These are phyloP conservation scores for Orthonychiurus folsomi DNA, from an alignment of 2,888 invertebrate genomes.

Conservation along the genomic window DNA sequence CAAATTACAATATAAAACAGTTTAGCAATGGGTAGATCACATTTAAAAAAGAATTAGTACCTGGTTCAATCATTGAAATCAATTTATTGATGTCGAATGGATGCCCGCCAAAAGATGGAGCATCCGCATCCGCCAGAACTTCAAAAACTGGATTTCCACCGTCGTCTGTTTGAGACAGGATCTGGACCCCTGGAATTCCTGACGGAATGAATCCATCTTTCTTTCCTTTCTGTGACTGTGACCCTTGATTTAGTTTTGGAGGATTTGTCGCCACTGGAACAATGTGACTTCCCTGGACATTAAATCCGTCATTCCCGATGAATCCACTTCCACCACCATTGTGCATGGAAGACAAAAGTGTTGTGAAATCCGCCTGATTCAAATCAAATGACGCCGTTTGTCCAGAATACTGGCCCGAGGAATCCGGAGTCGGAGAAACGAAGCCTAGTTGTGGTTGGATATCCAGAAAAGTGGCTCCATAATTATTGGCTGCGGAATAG, in stretches of 20 bases:
- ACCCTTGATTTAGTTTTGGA: slow-evolving; percentile 7
- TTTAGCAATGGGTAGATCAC: too few species aligned
- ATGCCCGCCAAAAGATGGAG: slow-evolving; percentile 36
- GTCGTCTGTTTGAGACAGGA: slow-evolving; percentile 25
- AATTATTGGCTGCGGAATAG: not conserved
- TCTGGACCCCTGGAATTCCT: slow-evolving; percentile 25
- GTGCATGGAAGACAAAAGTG: not conserved
- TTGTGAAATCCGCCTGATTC: not conserved
- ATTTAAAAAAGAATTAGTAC: too few species aligned
- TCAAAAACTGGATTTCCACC: slow-evolving; percentile 37
- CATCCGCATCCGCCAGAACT: slow-evolving; percentile 35
- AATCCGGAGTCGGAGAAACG: not conserved
- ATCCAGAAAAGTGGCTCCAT: not conserved
- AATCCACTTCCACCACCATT: not conserved
- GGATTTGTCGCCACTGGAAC: not conserved
- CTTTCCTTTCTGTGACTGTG: slow-evolving; percentile 5
- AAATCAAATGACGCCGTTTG: slow-evolving; percentile 2
- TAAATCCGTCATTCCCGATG: not conserved
- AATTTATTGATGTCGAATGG: slow-evolving; percentile 37
- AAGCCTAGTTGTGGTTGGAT: not conserved
- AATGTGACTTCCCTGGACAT: not conserved
- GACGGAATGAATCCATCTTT: not conserved
- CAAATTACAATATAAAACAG: too few species aligned
- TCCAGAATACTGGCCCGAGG: not conserved
- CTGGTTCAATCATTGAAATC: slow-evolving; percentile 39